Evolutionary conservation across 2,888 invertebrate species (phyloP), one percentile per base, ranked within the genome.

Genomic region (Philhelius pedissequus): DNA sequence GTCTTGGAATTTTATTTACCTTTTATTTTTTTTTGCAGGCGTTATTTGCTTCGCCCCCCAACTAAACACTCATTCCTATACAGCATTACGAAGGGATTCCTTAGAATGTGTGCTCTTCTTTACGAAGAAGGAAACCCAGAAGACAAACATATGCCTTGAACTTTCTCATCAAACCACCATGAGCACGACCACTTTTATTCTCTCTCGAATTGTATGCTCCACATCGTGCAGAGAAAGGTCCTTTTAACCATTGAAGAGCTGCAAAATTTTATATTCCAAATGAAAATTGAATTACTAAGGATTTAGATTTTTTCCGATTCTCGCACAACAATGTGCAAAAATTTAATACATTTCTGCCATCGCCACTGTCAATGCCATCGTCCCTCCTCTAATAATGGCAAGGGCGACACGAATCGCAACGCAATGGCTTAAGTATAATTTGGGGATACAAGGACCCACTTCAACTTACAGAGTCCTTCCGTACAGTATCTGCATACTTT

Each of bases 201-300:
- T 18, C 27, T 18, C n/a, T 27, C 25, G 50, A 25, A 73, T 52
- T 73, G 30, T 32, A 35, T 48, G 45, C 43, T 66, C 20, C 27
- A 13, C 20, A 30, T 18, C 25, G 15, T 9, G 15, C 11, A 13
- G 9, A 58, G 45, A 3, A 15, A 60, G 18, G 60, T 60, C 60
- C 60, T 60, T 50, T 48, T 4, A 18, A 58, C 13, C 25, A n/a
- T 18, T 11, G 9, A 35, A 35, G 25, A 64, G 64, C 56, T 22
- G 35, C 56, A 40, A 60, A 15, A 60, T n/a, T n/a, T n/a, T n/a
- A n/a, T 48, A 79, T 75, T 79, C 52, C 35, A 52, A 74, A 83
- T 79, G 83, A 79, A 83, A 83, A 83, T 83, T 79, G 78, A 83
- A 83, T 83, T 79, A 64, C 70, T 68, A 73, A 30, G 68, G 68